Evolutionary conservation across 2,113 vertebrate genomes (phyloP), one percentile per base, ranked within the genome.

Genomic region (Prolemur simus): DNA sequence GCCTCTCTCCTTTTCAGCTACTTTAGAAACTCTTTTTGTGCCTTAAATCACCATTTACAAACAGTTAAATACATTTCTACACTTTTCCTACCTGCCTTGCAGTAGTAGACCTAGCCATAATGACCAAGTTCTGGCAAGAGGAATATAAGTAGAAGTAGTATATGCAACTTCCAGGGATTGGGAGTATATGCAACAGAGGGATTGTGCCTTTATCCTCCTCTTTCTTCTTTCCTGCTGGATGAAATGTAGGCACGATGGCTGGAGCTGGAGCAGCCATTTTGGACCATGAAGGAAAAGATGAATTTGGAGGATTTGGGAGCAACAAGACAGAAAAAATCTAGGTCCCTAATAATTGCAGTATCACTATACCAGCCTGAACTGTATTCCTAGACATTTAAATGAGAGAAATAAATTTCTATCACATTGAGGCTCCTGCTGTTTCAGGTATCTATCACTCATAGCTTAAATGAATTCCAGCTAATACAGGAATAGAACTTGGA

Each of bases 11-110:
- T 80, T 60, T 89, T 95, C 42, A 71, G 42, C 60, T 78, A 71
- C 86, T 81, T 81, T 54, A 27, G n/a, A 68, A 2, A n/a, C 15
- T 42, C 58, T 84, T 85, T 81, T 45, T 96, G 54, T 58, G 34
- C 39, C 86, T 95, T 81, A 81, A 63, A 49, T 56, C 68, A 77
- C n/a, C 64, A 81, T 85, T 74, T 89, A 71, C 52, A 58, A 92
- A 81, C n/a, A 56, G 20, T 77, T 85, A 84, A 84, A 60, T 83
- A 83, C 37, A 58, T 77, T 76, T 23, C 8, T 60, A 34, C 39
- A 27, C 42, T 78, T 88, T 54, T 54, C 37, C 32, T 6, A 29
- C n/a, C 23, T 85, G 25, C 49, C 56, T 92, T 84, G 23, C 27
- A 85, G 32, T 32, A 45, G 66, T 32, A 45, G 68, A 76, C 64